Conservation (phyloP, 1,140 invertebrate genomes). For the Drosophila pruinosa region DNA sequence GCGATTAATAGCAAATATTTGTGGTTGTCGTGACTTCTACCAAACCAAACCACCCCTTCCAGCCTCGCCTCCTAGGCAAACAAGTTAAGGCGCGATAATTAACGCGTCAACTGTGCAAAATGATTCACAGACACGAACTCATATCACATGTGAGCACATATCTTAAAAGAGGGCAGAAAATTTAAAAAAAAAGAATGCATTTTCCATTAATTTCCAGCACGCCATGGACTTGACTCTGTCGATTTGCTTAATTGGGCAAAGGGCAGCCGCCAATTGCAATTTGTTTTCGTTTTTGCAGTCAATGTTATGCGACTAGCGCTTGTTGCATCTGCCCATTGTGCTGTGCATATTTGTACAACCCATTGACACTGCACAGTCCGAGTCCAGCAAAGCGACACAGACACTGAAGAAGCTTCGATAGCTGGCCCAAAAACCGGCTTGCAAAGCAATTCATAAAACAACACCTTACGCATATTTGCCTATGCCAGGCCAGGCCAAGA, state of each 20-base stretch:
- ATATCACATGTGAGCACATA: neutral
- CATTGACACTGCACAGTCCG: conserved; percentile 30
- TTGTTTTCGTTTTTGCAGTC: conserved; percentile 26
- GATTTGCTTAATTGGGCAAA: conserved; percentile 64
- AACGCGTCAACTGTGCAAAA: conserved; percentile 14
- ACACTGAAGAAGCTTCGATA: neutral
- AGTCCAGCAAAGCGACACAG: conserved; percentile 7
- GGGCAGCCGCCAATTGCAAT: conserved; percentile 50
- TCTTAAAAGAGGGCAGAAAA: neutral
- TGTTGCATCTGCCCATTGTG: conserved; percentile 23
- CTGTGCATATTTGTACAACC: conserved; percentile 20
- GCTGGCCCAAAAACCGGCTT: conserved; percentile 58
- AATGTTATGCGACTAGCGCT: conserved; percentile 2
- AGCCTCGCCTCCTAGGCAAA: neutral
- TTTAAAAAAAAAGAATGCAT: neutral
- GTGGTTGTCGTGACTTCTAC: conserved; percentile 25
- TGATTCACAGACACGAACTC: conserved; percentile 2
- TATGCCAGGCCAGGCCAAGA: conserved; percentile 24
- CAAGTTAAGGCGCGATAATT: conserved; percentile 2
- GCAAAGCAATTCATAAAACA: conserved; percentile 47
- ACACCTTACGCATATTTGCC: conserved; percentile 18
- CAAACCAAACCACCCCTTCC: neutral
- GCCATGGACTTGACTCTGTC: conserved; percentile 34
- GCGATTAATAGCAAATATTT: conserved; percentile 60
- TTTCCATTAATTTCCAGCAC: conserved; percentile 1